Base-by-base conservation (phyloP, 2,888 invertebrate genomes). In the Allacma fusca region DNA sequence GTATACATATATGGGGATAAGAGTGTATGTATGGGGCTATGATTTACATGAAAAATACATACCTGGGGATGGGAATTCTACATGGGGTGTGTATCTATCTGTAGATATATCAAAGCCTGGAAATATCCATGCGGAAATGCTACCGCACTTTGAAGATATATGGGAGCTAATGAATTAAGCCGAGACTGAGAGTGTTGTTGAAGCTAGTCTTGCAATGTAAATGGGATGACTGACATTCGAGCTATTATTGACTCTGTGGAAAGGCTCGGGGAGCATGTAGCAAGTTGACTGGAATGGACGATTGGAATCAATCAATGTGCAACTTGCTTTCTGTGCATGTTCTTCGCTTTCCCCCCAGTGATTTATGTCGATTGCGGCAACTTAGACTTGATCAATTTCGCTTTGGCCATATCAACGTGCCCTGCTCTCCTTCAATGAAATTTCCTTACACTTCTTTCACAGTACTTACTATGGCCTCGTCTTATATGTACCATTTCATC, bases 281-380 rank as follows among this genome's bases (percentile, higher is more conserved):
- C 40, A 29, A 29, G 34, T 21, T 29, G 29, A 26, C 7, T 62
- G 62, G 62, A 74, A 74, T 74, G 73, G 73, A 65, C 71, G 26
- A 74, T 64, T 62, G 64, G 73, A 64, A 74, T 74, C 73, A 74
- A 74, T 74, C 73, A 74, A 74, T 64, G 73, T 62, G 73, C 40
- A 74, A 62, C 59, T 72, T 72, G 64, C 64, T 74, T 34, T 74
- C 73, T 26, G 64, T 65, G 40, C 64, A 64, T 64, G 23, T 73
- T 57, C 71, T 59, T 40, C 59, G 12, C 59, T 29, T 34, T 62
- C 24, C 72, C 62, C 57, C 40, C 13, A 28, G 72, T 74, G 73
- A 74, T 74, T 74, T 74, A 74, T 74, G 73, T 74, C 59, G 43
- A 71, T 57, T 50, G 71, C 26, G 57, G 57, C 24, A 71, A 71